These are phyloP conservation scores for Craniophora ligustri DNA, from an alignment of 2,888 invertebrate species.

Conservation along the genomic window DNA sequence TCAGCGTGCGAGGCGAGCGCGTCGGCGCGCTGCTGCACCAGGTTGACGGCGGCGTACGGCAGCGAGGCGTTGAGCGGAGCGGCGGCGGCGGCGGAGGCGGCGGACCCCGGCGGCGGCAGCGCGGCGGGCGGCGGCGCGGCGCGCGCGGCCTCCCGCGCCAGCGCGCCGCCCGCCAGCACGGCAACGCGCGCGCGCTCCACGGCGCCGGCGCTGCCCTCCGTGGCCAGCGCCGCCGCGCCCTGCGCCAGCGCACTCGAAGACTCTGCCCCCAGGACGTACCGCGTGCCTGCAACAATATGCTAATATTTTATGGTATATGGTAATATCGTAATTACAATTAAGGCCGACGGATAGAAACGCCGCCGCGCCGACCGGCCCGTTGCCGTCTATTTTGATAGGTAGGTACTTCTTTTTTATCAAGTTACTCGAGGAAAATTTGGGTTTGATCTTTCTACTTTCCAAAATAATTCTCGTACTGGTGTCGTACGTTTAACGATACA, in stretches of 20 bases:
- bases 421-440: too few species aligned
- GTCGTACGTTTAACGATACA: too few species aligned
- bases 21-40: conserved; percentile 90
- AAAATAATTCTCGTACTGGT: too few species aligned
- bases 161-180: conserved; percentile 50
- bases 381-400: too few species aligned
- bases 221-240: conserved; percentile 52
- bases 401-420: too few species aligned
- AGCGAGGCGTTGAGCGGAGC: conserved; percentile 44
- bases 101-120: conserved; percentile 29
- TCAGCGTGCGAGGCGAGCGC: conserved; percentile 91
- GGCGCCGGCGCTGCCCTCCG: conserved; percentile 47
- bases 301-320: too few species aligned
- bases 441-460: too few species aligned
- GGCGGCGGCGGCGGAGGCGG: conserved; percentile 39
- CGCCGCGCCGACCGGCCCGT: too few species aligned
- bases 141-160: conserved; percentile 47
- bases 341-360: too few species aligned
- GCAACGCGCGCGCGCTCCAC: conserved; percentile 63
- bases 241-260: conserved; percentile 64
- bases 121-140: conserved; percentile 21
- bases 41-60: conserved; percentile 90
- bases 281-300: conserved; percentile 62
- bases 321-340: too few species aligned
- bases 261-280: conserved; percentile 79